These are phyloP conservation scores for Drosophila rubida DNA, from an alignment of 2,888 invertebrate genomes.

Conservation along the genomic window DNA sequence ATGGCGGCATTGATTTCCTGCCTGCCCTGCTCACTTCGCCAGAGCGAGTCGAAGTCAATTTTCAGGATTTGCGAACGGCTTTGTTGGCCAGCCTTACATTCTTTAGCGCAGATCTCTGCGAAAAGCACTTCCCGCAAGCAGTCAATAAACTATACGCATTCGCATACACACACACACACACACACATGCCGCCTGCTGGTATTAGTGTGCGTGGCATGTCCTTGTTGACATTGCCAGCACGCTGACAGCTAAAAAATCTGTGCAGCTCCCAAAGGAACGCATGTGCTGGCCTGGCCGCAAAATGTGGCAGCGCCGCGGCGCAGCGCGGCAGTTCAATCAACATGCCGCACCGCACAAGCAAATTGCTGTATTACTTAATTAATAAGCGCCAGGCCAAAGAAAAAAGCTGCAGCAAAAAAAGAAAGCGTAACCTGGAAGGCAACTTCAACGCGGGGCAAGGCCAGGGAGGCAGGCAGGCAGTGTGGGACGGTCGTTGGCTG, in stretches of 20 bases:
- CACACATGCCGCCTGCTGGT: conserved; percentile 35
- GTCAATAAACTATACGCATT: conserved; percentile 81
- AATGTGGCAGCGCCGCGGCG: conserved; percentile 8
- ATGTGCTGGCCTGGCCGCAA: neutral
- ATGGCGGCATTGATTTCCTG: conserved; percentile 78
- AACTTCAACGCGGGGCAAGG: conserved; percentile 12
- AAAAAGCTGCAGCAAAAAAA: conserved; percentile 11
- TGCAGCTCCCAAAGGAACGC: conserved; percentile 1
- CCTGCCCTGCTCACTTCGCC: conserved; percentile 28
- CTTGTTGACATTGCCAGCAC: conserved; percentile 70
- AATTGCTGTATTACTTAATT: conserved; percentile 66
- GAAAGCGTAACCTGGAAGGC: conserved; percentile 16
- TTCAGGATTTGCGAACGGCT: conserved; percentile 79
- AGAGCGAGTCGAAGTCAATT: conserved; percentile 76
- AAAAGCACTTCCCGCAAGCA: conserved; percentile 81
- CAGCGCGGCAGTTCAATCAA: conserved; percentile 54
- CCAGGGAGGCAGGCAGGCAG: neutral
- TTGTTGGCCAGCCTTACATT: conserved; percentile 71
- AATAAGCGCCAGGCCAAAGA: conserved; percentile 50
- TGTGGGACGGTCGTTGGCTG: conserved; percentile 24
- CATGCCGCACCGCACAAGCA: conserved; percentile 42
- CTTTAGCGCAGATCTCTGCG: conserved; percentile 77
- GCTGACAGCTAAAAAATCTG: conserved; percentile 36
- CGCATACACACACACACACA: conserved; percentile 39
- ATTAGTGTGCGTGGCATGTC: conserved; percentile 70